A percentile compares a stretch with the other conserved stretches of the same genome.
phyloP scores from a whole-genome alignment of 2,113 vertebrate genomes.

The Rostratula benghalensis region DNA sequence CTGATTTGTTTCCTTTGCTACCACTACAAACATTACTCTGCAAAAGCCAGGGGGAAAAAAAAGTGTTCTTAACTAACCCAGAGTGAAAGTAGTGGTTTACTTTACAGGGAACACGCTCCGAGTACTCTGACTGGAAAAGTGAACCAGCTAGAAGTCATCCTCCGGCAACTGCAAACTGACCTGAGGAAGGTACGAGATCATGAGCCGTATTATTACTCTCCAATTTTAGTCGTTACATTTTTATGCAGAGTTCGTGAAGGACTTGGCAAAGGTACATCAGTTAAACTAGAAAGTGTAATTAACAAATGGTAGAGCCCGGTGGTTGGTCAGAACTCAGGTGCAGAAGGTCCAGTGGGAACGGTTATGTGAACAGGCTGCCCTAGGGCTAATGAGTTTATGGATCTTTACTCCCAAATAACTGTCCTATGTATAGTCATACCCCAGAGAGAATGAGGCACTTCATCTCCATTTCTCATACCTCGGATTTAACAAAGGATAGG shows the following conservation, averaged over 20 bases:
- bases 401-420: neutral
- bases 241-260: neutral
- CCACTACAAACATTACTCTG: neutral
- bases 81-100: conserved; percentile 19
- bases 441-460: neutral
- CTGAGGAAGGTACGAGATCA: conserved; percentile 84
- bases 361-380: neutral
- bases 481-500: neutral
- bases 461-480: neutral
- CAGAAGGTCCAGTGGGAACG: neutral
- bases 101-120: conserved; percentile 76
- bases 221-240: neutral
- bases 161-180: conserved; percentile 93
- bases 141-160: conserved; percentile 94
- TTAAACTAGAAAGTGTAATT: neutral
- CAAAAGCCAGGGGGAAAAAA: neutral
- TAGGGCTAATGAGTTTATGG: neutral
- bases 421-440: neutral
- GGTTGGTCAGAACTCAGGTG: neutral
- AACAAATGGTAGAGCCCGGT: neutral
- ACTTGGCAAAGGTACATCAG: neutral
- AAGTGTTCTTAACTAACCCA: neutral
- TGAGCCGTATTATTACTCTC: neutral
- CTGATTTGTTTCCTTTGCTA: neutral
- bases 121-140: conserved; percentile 95